Base-by-base conservation (phyloP, 2,113 vertebrate species). In the Anarrhichthys ocellatus region DNA sequence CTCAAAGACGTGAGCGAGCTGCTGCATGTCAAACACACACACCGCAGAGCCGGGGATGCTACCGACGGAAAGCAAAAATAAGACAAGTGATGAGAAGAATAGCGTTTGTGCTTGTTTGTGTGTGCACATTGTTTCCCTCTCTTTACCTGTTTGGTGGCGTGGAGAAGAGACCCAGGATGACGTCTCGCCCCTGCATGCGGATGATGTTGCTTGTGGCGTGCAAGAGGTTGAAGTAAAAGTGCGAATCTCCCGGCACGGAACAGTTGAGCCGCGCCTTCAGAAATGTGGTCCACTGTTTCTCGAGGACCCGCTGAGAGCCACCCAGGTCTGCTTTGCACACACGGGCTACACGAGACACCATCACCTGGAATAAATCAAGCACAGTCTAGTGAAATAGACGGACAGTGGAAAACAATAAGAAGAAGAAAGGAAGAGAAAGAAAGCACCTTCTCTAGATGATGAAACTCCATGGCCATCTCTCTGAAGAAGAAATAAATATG, bases 401-500 rank as follows among this genome's bases (percentile, higher is more conserved):
- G 9, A 8, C 4, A 32, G 22, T 11, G 11, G 9, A 42, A 44
- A 2, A 24, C 11, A 42, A 29, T 8, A n/a, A 34, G 0, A 34
- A 79, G 52, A 18, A 17, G 36, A 74, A 32, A 22, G 38, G 40
- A 15, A 36, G 8, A 74, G 5, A 52, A 3, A 58, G 14, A 54
- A 36, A 59, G 88, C 74, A 99, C 98, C 97, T 99, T 99, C 92
- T 99, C 98, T 64, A 99, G 93, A 88, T 98, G 98, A 93, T 97
- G 99, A 88, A 98, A 99, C 91, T 99, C 98, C 97, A 99, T 98
- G 1, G 98, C 98, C 24, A 99, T 98, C 92, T 99, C 98, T 82
- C 97, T 93, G 95, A 99, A 99, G 95, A 99, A 99, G 95, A 99
- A 99, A 89, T 99, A 99, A 85, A 99, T 96, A 27, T 99, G 98